These are phyloP conservation scores for Trochalopteron elliotii DNA, from an alignment of 2,113 vertebrate species.

Conservation along the genomic window DNA sequence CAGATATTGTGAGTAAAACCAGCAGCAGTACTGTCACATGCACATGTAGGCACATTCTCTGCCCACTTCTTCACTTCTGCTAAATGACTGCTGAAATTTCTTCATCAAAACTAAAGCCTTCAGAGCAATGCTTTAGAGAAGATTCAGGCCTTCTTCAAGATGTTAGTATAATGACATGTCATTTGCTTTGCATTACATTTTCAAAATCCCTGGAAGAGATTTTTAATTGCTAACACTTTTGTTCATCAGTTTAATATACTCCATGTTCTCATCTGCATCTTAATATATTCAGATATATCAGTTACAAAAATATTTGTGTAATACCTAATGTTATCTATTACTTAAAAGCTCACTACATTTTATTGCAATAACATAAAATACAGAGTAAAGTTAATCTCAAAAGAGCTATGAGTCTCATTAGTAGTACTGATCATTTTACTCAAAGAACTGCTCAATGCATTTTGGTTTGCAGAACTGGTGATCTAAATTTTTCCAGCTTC, in stretches of 20 bases:
- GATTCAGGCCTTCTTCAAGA: neutral
- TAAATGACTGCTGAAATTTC: neutral
- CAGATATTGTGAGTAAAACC: neutral
- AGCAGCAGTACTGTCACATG: neutral
- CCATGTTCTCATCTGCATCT: neutral
- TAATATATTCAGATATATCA: neutral
- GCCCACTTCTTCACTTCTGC: neutral
- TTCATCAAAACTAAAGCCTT: neutral
- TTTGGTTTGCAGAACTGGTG: neutral
- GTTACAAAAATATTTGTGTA: neutral
- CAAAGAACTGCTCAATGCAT: neutral
- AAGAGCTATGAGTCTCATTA: neutral
- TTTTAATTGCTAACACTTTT: conserved; percentile 8
- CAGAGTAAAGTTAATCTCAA: neutral
- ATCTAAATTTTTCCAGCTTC: neutral
- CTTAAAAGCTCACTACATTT: neutral
- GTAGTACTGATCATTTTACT: neutral
- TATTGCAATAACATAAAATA: neutral
- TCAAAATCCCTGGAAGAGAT: neutral
- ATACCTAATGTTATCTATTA: neutral
- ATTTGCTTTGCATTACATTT: neutral
- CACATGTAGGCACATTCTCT: neutral
- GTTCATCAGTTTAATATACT: neutral
- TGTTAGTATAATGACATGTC: neutral
- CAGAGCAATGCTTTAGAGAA: neutral